Conservation (phyloP, 2,888 invertebrate genomes). For the Coenonympha arcania region DNA sequence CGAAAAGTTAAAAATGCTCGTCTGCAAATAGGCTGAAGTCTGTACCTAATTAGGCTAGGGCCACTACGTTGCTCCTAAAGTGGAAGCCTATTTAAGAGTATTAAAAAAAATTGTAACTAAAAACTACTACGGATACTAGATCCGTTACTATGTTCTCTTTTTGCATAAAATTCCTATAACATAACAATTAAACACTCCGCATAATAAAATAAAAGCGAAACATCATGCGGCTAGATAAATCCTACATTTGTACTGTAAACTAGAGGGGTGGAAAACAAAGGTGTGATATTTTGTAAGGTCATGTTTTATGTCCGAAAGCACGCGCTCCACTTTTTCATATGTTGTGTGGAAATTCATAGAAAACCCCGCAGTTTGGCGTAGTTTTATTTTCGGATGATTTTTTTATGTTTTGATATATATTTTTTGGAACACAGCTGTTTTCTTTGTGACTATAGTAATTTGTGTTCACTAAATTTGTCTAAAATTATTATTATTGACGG, state of each 20-base stretch:
- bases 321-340: constrained; percentile 25
- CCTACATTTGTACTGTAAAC: neutral
- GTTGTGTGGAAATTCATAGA: constrained; percentile 19
- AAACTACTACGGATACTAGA: too few relatives aligned
- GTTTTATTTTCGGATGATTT: constrained; percentile 10
- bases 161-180: too few relatives aligned
- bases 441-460: neutral
- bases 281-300: constrained; percentile 19
- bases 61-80: too few relatives aligned
- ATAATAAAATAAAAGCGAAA: neutral
- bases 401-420: neutral
- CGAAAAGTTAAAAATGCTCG: too few relatives aligned
- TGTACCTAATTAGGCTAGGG: too few relatives aligned
- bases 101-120: too few relatives aligned
- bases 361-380: constrained; percentile 8
- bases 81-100: too few relatives aligned
- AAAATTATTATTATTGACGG: too few relatives aligned
- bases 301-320: constrained; percentile 24
- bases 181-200: neutral
- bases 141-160: too few relatives aligned
- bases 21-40: too few relatives aligned
- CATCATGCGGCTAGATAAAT: neutral
- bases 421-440: neutral
- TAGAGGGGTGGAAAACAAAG: constrained; percentile 12
- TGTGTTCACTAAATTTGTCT: too few relatives aligned